Base-by-base conservation (phyloP, 2,888 invertebrate genomes). In the Cosmopolites sordidus region DNA sequence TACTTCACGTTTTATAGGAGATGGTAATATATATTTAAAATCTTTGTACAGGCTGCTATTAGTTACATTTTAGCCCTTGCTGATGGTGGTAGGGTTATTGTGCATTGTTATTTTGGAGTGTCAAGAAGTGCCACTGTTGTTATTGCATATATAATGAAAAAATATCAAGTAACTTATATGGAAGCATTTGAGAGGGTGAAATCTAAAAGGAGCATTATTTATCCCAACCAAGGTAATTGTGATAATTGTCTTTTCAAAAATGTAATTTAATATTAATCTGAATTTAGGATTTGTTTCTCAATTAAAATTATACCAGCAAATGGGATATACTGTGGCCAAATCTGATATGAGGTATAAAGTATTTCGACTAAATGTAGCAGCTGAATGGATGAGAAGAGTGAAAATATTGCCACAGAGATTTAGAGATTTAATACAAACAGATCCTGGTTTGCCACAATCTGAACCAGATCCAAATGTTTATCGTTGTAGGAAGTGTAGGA, bases 91-190 rank as follows among this genome's bases (percentile, higher is more conserved):
- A 22, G 8, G 8, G 82, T 93, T 4, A 77, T 95, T 11, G 91
- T 94, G 1, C 95, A 96, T 69, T 96, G 95, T 73, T 91, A 91
- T 70, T 93, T 87, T 65, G 95, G 95, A 11, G 87, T 93, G 2
- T 95, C 94, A 0, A 81, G 95, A 48, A 94, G 94, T 70, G 89
- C 92, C 0, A 86, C 93, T 0, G 78, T 93, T 2, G 87, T 93
- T 0, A 85, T 92, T 51, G 92, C 89, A 0, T 92, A 86, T 70
- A 74, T 92, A 9, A 95, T 95, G 95, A 86, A 88, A 67, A 89
- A 88, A 62, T 83, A 90, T 68, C 74, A 81, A n/a, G 71, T 90
- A 39, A 80, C 82, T 51, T 87, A 85, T 62, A 78, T 81, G 29
- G 84, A 87, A 43, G 92, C 92, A 0, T 83, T 84, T 56, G 79